Evolutionary conservation across 2,888 invertebrate genomes (phyloP).

Genomic region (Scaptomyza flava): DNA sequence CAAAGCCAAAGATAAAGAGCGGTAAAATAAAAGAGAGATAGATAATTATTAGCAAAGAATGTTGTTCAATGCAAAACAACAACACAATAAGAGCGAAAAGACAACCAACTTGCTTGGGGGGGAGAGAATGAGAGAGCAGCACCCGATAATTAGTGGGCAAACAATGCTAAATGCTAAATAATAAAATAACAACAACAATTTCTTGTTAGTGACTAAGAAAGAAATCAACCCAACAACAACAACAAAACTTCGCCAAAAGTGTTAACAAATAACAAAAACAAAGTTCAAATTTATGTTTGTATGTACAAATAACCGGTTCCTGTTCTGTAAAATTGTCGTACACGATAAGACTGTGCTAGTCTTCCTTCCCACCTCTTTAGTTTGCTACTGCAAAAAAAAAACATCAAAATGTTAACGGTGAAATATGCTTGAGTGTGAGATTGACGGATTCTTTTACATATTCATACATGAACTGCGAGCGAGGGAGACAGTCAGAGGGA

Average conservation of each 20-base stretch:
- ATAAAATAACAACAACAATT: conserved; percentile 23
- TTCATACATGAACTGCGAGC: neutral
- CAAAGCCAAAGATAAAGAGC: conserved; percentile 2
- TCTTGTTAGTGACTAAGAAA: conserved; percentile 37
- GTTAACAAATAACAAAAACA: conserved; percentile 7
- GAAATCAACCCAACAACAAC: conserved; percentile 18
- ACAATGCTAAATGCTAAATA: conserved; percentile 32
- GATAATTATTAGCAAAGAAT: conserved; percentile 41
- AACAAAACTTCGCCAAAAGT: conserved; percentile 19
- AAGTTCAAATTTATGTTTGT: neutral
- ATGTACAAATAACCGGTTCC: conserved; percentile 40
- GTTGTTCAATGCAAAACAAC: conserved; percentile 23
- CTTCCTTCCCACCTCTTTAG: conserved; percentile 2
- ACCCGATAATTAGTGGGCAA: conserved; percentile 33
- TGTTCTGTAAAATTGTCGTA: conserved; percentile 18
- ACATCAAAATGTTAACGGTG: conserved; percentile 24
- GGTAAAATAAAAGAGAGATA: neutral
- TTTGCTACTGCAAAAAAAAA: conserved; percentile 11
- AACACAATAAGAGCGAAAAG: conserved; percentile 6
- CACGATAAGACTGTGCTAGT: conserved; percentile 25
- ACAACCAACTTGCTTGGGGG: neutral
- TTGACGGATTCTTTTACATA: conserved; percentile 1
- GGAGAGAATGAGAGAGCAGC: conserved; percentile 12
- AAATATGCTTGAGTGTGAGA: conserved; percentile 40
- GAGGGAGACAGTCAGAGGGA: neutral